phyloP scores from a whole-genome alignment of 2,797 vertebrate genomes.

The Cossypha dichroa region DNA sequence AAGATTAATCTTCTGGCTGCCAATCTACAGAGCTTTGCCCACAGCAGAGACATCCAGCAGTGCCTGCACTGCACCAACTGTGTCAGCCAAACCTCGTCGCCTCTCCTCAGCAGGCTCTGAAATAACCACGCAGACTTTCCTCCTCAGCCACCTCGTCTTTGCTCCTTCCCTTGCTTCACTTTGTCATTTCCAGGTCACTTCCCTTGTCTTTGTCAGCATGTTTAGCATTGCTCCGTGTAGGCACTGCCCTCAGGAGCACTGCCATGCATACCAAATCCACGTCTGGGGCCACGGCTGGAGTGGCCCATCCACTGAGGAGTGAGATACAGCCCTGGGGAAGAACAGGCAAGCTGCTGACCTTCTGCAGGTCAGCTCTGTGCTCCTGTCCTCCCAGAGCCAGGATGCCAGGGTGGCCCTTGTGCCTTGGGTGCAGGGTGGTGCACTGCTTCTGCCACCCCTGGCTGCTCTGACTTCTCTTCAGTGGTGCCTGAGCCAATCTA shows the following conservation, averaged over 20 bases:
- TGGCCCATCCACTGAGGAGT: background rate
- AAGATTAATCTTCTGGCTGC: slow-evolving; percentile 50
- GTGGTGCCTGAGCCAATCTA: background rate
- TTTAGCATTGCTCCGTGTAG: background rate
- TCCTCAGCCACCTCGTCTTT: background rate
- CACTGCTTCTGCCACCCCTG: background rate
- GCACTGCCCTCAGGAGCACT: slow-evolving; percentile 15
- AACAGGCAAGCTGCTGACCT: background rate
- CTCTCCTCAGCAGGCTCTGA: background rate
- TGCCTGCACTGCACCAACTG: background rate
- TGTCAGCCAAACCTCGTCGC: background rate
- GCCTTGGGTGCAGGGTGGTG: background rate
- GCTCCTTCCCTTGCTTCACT: slow-evolving; percentile 34
- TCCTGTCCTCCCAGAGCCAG: background rate
- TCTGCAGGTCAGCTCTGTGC: background rate
- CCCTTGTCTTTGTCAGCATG: slow-evolving; percentile 46
- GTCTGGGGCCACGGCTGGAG: background rate
- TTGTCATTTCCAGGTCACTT: slow-evolving; percentile 71
- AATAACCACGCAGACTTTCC: background rate
- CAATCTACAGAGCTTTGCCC: background rate
- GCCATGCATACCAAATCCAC: background rate
- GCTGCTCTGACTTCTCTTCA: background rate
- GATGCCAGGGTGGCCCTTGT: background rate
- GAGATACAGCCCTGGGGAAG: background rate
- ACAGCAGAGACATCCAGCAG: background rate